A percentile compares a stretch with the other conserved stretches of the same genome.
phyloP scores from a whole-genome alignment of 2,797 vertebrate species.

The Pantherophis vulpinus region DNA sequence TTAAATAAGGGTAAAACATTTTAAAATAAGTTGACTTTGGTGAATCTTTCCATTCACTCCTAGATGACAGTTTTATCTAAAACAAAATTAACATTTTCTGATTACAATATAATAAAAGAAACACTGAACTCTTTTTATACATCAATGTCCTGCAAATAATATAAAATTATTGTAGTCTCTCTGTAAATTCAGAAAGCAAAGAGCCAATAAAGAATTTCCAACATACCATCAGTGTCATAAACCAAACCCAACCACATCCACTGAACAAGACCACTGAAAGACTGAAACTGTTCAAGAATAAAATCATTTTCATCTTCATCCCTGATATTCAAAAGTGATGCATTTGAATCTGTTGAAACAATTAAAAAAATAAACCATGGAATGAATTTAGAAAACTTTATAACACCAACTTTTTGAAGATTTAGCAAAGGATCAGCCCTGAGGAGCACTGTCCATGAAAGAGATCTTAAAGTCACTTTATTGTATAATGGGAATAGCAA shows the following conservation, averaged over 20 bases:
- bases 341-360: constrained; percentile 74
- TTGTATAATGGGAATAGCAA: not conserved
- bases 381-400: constrained; percentile 7
- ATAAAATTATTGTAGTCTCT: not conserved
- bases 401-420: not conserved
- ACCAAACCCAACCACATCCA: constrained; percentile 88
- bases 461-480: not conserved
- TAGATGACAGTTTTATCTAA: not conserved
- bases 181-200: not conserved
- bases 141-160: not conserved
- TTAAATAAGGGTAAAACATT: not conserved
- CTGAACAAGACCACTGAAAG: constrained; percentile 78
- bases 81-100: not conserved
- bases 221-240: constrained; percentile 78
- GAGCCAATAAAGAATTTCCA: not conserved
- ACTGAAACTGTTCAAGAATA: constrained; percentile 78
- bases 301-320: constrained; percentile 87
- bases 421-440: not conserved
- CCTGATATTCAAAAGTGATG: constrained; percentile 83
- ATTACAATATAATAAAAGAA: not conserved
- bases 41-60: not conserved
- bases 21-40: not conserved
- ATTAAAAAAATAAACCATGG: constrained; percentile 24
- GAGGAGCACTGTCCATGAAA: not conserved
- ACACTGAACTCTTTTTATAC: not conserved